Conservation (phyloP, 2,113 vertebrate genomes). For the Lepus americanus region DNA sequence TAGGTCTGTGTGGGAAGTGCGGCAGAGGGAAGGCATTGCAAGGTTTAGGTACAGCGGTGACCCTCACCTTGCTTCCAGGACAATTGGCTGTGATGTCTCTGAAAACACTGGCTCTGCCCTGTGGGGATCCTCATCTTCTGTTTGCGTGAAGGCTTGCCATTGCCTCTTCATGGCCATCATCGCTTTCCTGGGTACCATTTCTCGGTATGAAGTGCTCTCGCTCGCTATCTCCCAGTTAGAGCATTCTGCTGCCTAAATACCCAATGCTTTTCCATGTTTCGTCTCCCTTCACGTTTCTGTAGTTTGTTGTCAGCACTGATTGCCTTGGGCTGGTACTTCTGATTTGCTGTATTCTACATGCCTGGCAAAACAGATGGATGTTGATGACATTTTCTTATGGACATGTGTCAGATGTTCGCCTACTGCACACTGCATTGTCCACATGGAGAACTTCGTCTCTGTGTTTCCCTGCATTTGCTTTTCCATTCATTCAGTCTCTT, state of each 20-base stretch:
- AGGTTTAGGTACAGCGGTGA: fast-evolving
- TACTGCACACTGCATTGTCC: neutral
- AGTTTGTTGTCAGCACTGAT: neutral
- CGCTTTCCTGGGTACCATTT: neutral
- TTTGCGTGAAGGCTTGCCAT: neutral
- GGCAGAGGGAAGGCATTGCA: neutral
- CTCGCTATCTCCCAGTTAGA: neutral
- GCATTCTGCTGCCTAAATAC: neutral
- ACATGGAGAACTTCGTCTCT: neutral
- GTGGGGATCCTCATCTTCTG: neutral
- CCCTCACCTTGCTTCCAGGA: neutral
- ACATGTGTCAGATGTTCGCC: neutral
- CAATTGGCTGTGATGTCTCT: neutral
- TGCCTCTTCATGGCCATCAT: neutral
- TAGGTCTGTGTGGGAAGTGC: neutral
- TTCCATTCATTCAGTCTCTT: neutral
- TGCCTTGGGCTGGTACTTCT: neutral
- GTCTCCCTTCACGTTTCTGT: neutral
- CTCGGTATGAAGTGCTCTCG: neutral
- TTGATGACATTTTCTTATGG: neutral
- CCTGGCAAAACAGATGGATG: neutral
- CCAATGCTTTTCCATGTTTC: neutral
- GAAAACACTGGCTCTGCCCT: neutral
- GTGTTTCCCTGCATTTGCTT: neutral
- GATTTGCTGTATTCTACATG: neutral